Percentiles rank a stretch among this genome's conserved stretches.
Conservation (phyloP, 35 echinoderm and acorn worm genomes). For the Apostichopus californicus region DNA sequence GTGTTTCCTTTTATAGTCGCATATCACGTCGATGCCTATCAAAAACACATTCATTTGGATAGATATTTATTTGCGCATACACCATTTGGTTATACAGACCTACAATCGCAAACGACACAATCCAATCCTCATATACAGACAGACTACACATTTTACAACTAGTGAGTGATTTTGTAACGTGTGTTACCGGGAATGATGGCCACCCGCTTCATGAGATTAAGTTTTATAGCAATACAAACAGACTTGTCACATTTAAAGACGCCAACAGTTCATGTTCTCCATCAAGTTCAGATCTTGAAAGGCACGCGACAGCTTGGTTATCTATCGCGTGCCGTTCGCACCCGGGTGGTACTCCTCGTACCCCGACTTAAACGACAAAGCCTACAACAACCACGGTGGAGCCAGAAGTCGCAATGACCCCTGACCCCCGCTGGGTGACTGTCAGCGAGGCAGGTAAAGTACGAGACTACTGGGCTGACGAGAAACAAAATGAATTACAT, state of each 20-base stretch:
- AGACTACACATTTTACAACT: not conserved
- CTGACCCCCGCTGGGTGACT: not conserved
- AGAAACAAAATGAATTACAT: not conserved
- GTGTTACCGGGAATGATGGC: not conserved
- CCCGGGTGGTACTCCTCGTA: slow-evolving; percentile 21
- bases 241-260: not conserved
- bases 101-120: not conserved
- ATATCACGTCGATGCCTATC: too few relatives aligned
- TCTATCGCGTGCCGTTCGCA: slow-evolving; percentile 37
- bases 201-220: not conserved
- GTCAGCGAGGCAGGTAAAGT: not conserved
- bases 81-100: too few relatives aligned
- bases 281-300: not conserved
- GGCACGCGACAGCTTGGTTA: slow-evolving; percentile 28
- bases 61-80: too few relatives aligned
- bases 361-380: not conserved
- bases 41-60: too few relatives aligned
- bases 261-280: slow-evolving; percentile 4
- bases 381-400: not conserved
- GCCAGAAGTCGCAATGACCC: slow-evolving; percentile 19
- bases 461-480: not conserved
- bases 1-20: too few relatives aligned
- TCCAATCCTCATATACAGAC: not conserved
- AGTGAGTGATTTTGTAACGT: not conserved
- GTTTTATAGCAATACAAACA: not conserved